Conservation (phyloP, 2,797 vertebrate genomes). For the Sarcophilus harrisii region DNA sequence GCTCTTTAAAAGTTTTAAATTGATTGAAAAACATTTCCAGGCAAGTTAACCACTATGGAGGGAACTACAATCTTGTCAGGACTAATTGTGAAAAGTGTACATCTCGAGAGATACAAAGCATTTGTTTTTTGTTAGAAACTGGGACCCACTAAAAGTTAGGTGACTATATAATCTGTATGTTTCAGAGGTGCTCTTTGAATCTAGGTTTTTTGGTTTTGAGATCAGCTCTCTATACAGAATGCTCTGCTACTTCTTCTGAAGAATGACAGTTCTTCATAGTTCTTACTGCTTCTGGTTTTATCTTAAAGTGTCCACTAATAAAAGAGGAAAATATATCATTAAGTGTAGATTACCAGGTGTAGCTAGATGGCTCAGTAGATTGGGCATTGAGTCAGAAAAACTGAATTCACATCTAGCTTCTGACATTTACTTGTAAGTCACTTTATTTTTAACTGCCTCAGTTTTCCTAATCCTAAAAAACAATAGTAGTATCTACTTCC, state of each 20-base stretch:
- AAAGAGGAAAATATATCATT: not conserved
- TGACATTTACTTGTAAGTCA: not conserved
- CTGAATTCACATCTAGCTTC: not conserved
- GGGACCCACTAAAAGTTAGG: not conserved
- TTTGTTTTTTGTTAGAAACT: no score
- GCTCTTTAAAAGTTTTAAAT: no score
- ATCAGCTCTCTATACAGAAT: not conserved
- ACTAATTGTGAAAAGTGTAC: not conserved
- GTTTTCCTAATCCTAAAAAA: not conserved
- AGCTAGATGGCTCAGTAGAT: not conserved
- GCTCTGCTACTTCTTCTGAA: not conserved
- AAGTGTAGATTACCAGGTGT: not conserved
- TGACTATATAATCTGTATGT: not conserved
- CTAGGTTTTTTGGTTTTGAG: not conserved
- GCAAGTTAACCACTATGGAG: not conserved
- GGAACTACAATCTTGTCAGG: not conserved
- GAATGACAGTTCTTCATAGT: not conserved
- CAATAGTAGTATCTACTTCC: not conserved
- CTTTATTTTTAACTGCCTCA: not conserved
- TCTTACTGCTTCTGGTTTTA: not conserved
- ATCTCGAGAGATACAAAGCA: not conserved
- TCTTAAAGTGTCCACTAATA: not conserved
- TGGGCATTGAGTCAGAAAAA: not conserved
- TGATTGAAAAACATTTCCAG: not conserved
- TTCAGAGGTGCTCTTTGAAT: not conserved